Evolutionary conservation across 2,113 vertebrate genomes (phyloP), one percentile per base, ranked within the genome.

Genomic region (Triplophysa rosa): DNA sequence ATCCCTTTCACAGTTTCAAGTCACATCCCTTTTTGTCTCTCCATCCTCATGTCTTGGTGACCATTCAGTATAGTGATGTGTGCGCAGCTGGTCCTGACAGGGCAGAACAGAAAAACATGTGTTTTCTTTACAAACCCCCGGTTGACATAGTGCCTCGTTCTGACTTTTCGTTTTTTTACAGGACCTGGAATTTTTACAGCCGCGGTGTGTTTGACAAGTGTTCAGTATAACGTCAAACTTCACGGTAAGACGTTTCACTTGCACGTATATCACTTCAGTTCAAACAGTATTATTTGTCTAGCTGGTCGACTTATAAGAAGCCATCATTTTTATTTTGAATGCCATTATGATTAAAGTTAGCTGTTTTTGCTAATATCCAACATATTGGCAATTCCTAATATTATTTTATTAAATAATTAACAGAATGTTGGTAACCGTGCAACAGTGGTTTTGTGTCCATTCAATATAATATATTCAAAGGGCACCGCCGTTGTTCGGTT

Each of bases 31-130:
- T 67, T 40, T 67, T 67, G 10, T 26, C 45, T 33, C 45, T 73
- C 26, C 16, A 47, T 52, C 58, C 64, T 21, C 37, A 14, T 84
- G 21, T 80, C 47, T 49, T 56, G 17, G 47, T 63, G 64, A 47
- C 49, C 82, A 83, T 82, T 45, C 72, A 81, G 64, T 78, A 45
- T 58, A 87, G 80, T 77, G 84, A 89, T 92, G 90, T 92, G 79
- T 91, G 88, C 91, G 91, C 92, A 91, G 92, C 91, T 92, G 92
- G 86, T 78, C 88, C 67, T 64, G 84, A 90, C 90, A 87, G 80
- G 87, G 86, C 84, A 13, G 78, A n/a, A 21, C n/a, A n/a, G 85
- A 90, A 91, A 70, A 92, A 87, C 80, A 64, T 82, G 82, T 88
- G 88, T 86, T 88, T 74, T 59, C 85, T 90, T 89, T 90, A 90